A percentile compares a stretch with the other conserved stretches of the same genome.
Conservation (phyloP, 2,888 invertebrate genomes). For the Netelia melanura region DNA sequence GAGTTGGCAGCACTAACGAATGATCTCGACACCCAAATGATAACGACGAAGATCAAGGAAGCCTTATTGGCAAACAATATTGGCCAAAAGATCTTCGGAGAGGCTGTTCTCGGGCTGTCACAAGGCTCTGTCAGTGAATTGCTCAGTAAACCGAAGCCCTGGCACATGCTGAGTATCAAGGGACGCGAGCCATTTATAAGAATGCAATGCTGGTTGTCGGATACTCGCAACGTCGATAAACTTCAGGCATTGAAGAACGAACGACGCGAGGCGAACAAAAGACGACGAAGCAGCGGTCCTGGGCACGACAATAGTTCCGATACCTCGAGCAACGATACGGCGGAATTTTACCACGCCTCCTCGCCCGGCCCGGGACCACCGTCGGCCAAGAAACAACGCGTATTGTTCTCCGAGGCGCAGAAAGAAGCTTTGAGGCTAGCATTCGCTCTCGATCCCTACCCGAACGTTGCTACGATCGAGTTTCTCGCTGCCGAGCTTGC, state of each 20-base stretch:
- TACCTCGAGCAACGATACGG: slow-evolving; percentile 95
- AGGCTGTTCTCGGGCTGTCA: slow-evolving; percentile 97
- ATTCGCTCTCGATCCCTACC: slow-evolving; percentile 98
- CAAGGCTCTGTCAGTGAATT: slow-evolving; percentile 99
- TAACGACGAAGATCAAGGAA: slow-evolving; percentile 98
- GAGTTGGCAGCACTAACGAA: slow-evolving; percentile 99
- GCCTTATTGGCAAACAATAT: slow-evolving; percentile 98
- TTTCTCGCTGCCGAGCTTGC: slow-evolving; percentile 96
- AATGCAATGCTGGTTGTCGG: slow-evolving; percentile 98
- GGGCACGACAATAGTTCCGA: slow-evolving; percentile 95
- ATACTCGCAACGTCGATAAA: slow-evolving; percentile 97
- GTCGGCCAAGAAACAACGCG: slow-evolving; percentile 97
- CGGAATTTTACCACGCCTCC: slow-evolving; percentile 94
- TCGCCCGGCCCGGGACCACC: slow-evolving; percentile 91
- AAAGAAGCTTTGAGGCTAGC: slow-evolving; percentile 98
- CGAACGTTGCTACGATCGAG: slow-evolving; percentile 98
- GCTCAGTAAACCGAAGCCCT: slow-evolving; percentile 98
- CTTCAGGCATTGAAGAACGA: slow-evolving; percentile 96
- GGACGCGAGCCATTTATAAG: slow-evolving; percentile 98
- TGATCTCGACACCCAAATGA: slow-evolving; percentile 97
- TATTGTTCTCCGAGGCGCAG: slow-evolving; percentile 99
- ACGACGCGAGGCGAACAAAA: slow-evolving; percentile 95
- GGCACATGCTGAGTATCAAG: slow-evolving; percentile 99
- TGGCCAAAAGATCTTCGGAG: slow-evolving; percentile 99
- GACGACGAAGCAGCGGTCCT: slow-evolving; percentile 93